phyloP scores from a whole-genome alignment of 2,888 invertebrate genomes.

The Drosophila melanocephala region DNA sequence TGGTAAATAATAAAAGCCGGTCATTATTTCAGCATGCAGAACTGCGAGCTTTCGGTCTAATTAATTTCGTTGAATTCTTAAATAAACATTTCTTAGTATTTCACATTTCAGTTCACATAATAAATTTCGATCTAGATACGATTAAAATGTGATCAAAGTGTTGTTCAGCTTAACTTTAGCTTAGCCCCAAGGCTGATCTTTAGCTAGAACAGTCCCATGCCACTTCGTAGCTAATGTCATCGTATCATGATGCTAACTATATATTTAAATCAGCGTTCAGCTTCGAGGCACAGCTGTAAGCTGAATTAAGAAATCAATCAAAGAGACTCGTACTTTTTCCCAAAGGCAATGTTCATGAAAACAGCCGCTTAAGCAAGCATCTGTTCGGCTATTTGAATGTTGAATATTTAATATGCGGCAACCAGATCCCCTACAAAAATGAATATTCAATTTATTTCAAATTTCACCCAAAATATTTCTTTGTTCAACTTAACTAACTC shows the following conservation, averaged over 20 bases:
- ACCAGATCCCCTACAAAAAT: constrained; percentile 35
- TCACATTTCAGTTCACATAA: neutral
- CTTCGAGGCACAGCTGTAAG: constrained; percentile 1
- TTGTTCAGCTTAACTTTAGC: neutral
- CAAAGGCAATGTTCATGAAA: constrained; percentile 15
- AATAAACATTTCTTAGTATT: neutral
- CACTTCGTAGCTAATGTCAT: neutral
- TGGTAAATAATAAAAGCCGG: neutral
- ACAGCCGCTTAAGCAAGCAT: constrained; percentile 16
- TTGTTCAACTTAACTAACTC: constrained; percentile 19
- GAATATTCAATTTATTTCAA: constrained; percentile 39
- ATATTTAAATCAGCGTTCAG: neutral
- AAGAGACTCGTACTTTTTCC: neutral
- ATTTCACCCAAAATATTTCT: constrained; percentile 46
- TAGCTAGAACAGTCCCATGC: neutral
- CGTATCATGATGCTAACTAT: neutral
- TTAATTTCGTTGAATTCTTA: neutral
- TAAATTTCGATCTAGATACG: neutral
- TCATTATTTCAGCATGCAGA: neutral
- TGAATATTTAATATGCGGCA: constrained; percentile 45
- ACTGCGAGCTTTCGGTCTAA: no score
- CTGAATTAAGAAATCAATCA: constrained; percentile 49
- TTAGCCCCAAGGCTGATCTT: neutral
- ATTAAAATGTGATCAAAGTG: neutral
- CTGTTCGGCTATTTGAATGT: constrained; percentile 27